Percentiles rank a stretch among this genome's conserved stretches.
phyloP scores from a whole-genome alignment of 1,140 invertebrate genomes.

The Trachelipus rathkii region DNA sequence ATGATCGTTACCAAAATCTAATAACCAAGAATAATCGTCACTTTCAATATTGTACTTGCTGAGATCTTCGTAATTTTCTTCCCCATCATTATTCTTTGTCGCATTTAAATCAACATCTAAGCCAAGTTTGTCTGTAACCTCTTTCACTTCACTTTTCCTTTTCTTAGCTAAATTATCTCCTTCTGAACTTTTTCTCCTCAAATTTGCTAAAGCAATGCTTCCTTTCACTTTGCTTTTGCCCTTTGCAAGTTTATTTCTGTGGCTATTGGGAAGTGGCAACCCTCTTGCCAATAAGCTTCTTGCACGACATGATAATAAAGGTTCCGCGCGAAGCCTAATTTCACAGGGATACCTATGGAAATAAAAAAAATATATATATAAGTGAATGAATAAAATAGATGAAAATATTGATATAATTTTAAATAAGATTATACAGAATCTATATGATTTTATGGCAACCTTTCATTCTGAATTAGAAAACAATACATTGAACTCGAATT shows the following conservation, averaged over 20 bases:
- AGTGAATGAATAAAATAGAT: background rate
- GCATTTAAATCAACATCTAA: slow-evolving; percentile 33
- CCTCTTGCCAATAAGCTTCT: slow-evolving; percentile 41
- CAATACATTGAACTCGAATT: no score
- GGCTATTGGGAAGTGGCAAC: slow-evolving; percentile 34
- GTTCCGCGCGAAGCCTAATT: slow-evolving; percentile 75
- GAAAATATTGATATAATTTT: background rate
- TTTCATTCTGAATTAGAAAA: no score
- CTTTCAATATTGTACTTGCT: slow-evolving; percentile 37
- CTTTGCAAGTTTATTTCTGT: slow-evolving; percentile 32
- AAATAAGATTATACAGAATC: background rate
- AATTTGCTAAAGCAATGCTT: background rate
- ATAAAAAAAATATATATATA: slow-evolving; percentile 12
- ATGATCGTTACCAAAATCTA: slow-evolving; percentile 32
- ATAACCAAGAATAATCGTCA: slow-evolving; percentile 38
- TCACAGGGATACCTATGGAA: slow-evolving; percentile 62
- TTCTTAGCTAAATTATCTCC: slow-evolving; percentile 20
- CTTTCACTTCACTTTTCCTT: slow-evolving; percentile 16
- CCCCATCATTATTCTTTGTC: slow-evolving; percentile 38
- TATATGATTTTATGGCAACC: no score
- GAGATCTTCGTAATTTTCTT: slow-evolving; percentile 37
- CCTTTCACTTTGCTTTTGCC: slow-evolving; percentile 30
- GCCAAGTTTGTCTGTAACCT: slow-evolving; percentile 27
- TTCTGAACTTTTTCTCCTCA: slow-evolving; percentile 23
- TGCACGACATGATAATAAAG: slow-evolving; percentile 69